Percentiles rank a stretch among this genome's conserved stretches.
Conservation (phyloP, 2,888 invertebrate genomes). For the Protophormia terraenovae region DNA sequence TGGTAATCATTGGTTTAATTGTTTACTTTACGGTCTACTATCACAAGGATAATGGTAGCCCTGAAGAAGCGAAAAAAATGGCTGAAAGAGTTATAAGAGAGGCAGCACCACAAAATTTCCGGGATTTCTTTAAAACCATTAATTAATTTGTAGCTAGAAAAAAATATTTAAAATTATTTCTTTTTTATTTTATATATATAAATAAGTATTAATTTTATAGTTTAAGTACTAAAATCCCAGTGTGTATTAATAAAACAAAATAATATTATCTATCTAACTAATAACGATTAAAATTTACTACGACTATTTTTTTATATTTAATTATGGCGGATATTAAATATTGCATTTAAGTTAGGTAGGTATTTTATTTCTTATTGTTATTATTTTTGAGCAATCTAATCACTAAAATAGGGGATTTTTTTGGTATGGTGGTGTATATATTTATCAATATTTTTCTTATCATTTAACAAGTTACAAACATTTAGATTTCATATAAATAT, state of each 20-base stretch:
- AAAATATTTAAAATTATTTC: no score
- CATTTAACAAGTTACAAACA: background rate
- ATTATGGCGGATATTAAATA: background rate
- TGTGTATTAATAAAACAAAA: background rate
- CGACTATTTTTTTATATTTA: no score
- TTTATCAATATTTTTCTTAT: background rate
- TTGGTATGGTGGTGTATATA: background rate
- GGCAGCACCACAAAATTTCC: slow-evolving; percentile 72
- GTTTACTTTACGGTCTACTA: slow-evolving; percentile 77
- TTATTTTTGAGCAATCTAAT: background rate
- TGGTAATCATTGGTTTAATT: slow-evolving; percentile 77
- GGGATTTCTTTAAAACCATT: slow-evolving; percentile 72
- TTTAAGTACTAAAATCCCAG: background rate
- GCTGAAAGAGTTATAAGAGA: slow-evolving; percentile 69
- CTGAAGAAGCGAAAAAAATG: slow-evolving; percentile 59
- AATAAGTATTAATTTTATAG: background rate
- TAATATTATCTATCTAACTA: background rate
- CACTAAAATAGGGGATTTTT: background rate
- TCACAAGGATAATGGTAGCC: slow-evolving; percentile 71
- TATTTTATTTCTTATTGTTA: no score
- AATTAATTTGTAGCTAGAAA: slow-evolving; percentile 60
- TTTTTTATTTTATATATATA: background rate
- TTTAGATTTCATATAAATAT: background rate
- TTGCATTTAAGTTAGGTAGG: background rate
- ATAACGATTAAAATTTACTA: background rate